Conservation (phyloP, 2,113 vertebrate species). For the Romanogobio albipinnatus region DNA sequence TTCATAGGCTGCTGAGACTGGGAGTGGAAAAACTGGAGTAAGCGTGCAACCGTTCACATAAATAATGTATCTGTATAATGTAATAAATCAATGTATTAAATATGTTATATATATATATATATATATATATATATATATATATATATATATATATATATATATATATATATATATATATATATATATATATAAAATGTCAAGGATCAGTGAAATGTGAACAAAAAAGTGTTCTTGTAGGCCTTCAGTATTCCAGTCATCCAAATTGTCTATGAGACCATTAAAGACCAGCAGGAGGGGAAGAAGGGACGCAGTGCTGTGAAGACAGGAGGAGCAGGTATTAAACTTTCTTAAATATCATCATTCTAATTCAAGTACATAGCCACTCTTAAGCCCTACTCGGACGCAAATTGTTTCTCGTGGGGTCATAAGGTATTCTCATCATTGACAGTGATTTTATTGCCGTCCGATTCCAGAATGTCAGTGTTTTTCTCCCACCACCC, state of each 20-base stretch:
- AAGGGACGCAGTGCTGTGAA: conserved; percentile 89
- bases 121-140: no score
- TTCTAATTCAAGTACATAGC: not conserved
- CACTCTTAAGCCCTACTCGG: not conserved
- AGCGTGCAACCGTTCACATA: conserved; percentile 67
- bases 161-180: no score
- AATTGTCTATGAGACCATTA: conserved; percentile 96
- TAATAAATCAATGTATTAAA: no score
- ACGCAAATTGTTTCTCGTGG: no score
- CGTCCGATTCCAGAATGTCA: no score
- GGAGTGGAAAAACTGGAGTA: conserved; percentile 98
- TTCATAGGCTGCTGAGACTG: conserved; percentile 93
- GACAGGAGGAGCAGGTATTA: conserved; percentile 86
- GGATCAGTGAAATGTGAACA: not conserved
- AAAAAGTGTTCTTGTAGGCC: conserved; percentile 75
- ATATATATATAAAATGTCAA: not conserved
- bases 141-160: no score
- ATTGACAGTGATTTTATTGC: no score
- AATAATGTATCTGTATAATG: no score
- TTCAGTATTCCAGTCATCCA: conserved; percentile 98
- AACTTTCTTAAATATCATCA: no score
- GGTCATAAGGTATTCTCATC: no score
- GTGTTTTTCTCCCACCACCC: no score
- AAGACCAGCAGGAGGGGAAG: conserved; percentile 95
- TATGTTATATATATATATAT: no score